Conservation (phyloP, 2,113 vertebrate species). For the Rhinoderma darwinii region DNA sequence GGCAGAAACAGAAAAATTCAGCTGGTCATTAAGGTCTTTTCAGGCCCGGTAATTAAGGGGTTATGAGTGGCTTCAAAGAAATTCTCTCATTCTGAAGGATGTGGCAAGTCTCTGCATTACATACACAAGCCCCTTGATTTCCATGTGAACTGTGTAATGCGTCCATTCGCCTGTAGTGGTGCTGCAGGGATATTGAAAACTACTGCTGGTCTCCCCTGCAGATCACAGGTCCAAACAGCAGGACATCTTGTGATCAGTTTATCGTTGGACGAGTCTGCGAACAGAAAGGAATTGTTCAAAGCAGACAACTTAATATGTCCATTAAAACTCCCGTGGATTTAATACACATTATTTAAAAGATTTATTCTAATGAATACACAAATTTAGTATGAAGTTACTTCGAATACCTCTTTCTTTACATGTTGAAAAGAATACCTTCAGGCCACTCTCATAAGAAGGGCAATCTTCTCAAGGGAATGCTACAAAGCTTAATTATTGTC, state of each 20-base stretch:
- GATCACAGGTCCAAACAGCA: background rate
- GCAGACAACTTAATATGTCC: too few species aligned
- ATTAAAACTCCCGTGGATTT: background rate
- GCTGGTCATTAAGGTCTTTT: too few species aligned
- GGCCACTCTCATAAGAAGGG: conserved; percentile 6
- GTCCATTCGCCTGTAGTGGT: background rate
- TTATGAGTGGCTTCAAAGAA: background rate
- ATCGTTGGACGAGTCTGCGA: too few species aligned
- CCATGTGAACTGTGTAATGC: background rate
- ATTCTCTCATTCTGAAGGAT: background rate
- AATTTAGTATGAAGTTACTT: background rate
- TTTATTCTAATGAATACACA: background rate
- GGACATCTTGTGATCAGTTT: background rate
- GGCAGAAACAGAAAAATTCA: too few species aligned
- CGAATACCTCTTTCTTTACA: background rate
- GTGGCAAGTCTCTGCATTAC: too few species aligned
- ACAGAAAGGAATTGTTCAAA: too few species aligned
- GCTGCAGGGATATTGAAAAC: background rate
- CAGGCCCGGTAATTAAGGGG: too few species aligned
- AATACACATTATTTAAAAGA: background rate
- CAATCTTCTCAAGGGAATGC: conserved; percentile 17
- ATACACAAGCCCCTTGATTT: too few species aligned
- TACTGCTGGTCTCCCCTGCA: background rate
- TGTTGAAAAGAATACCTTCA: conserved; percentile 11
- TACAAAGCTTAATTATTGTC: conserved; percentile 45